A percentile compares a stretch with the other conserved stretches of the same genome.
Evolutionary conservation across 1,140 invertebrate species (phyloP).

Genomic region (Yoshiicerus persimilis): DNA sequence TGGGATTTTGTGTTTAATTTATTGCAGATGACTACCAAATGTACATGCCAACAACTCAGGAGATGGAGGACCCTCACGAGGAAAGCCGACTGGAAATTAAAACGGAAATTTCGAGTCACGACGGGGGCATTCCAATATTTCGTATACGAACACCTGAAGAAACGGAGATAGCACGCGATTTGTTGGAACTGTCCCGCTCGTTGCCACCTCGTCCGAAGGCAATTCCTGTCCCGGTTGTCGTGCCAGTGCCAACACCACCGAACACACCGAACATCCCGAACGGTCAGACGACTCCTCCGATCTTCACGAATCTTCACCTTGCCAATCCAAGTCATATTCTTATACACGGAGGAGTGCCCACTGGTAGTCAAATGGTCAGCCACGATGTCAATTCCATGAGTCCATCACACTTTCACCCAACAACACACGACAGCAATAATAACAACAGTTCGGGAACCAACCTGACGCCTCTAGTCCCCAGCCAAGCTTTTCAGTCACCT

Average conservation of each 20-base stretch:
- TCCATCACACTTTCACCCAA: background rate
- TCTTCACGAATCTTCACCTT: background rate
- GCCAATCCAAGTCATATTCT: background rate
- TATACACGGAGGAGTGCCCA: background rate
- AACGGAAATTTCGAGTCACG: constrained; percentile 42
- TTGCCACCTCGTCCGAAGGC: constrained; percentile 38
- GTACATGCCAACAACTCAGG: constrained; percentile 23
- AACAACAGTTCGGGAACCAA: background rate
- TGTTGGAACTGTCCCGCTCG: constrained; percentile 45
- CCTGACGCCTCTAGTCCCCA: constrained; percentile 31
- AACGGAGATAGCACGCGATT: constrained; percentile 60
- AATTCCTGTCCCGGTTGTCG: constrained; percentile 34
- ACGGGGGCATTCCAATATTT: constrained; percentile 45
- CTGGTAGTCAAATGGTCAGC: background rate
- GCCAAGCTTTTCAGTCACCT: constrained; percentile 32
- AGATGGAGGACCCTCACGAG: constrained; percentile 8
- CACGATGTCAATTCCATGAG: background rate
- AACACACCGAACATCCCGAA: constrained; percentile 28
- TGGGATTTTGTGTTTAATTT: background rate
- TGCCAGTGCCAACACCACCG: constrained; percentile 29
- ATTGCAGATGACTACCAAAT: constrained; percentile 37
- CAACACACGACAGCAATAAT: background rate
- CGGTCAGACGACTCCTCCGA: background rate
- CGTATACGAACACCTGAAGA: constrained; percentile 62
- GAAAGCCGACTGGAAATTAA: constrained; percentile 21